Base-by-base conservation (phyloP, 37 sponge, comb jelly and placozoan species). In the Chondrilla cf. caribensis region DNA sequence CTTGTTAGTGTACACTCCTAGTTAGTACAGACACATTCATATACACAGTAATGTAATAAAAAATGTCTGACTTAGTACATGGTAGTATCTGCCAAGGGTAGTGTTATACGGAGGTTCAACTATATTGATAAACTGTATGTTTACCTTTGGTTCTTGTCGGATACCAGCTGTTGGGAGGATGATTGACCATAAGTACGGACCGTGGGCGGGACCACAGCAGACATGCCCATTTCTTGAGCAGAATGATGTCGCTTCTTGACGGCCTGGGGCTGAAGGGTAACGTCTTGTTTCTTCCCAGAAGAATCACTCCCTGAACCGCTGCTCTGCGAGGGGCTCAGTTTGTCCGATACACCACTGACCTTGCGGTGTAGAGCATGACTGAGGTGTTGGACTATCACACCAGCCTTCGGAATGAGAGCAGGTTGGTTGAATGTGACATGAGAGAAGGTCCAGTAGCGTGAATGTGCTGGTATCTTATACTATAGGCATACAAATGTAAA, bases 121-220 rank as follows among this genome's bases (percentile, higher is more conserved):
- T n/a, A n/a, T n/a, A n/a, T n/a, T n/a, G n/a, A n/a, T n/a, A n/a
- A 55, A 17, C 57, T 55, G 17, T 19, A 55, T 17, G 17, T 17
- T 55, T n/a, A 62, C 64, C 64, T 62, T 28, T 29, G 4, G 6
- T 9, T n/a, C 29, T 62, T 62, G 6, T 62, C 64, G 5, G 24
- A n/a, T 24, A 73, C 76, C 24, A 40, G 24, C 43, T 73, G 76
- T 25, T 73, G 41, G n/a, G 76, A 73, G 25, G 76, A 73, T 7
- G 76, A 19, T 15, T 73, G 76, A n/a, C 76, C 76, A 40, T 73
- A 73, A 11, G 76, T 73, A 4, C 76, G 31, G 6, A 73, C 44
- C 38, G 24, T 38, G 11, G 41, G 24, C 36, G 76, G 76, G 25
- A 36, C 25, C 76, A 36, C 18, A 0, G 41, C 9, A 39, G 44